Base-by-base conservation (phyloP, 2,888 invertebrate species). In the Agrochola macilenta region DNA sequence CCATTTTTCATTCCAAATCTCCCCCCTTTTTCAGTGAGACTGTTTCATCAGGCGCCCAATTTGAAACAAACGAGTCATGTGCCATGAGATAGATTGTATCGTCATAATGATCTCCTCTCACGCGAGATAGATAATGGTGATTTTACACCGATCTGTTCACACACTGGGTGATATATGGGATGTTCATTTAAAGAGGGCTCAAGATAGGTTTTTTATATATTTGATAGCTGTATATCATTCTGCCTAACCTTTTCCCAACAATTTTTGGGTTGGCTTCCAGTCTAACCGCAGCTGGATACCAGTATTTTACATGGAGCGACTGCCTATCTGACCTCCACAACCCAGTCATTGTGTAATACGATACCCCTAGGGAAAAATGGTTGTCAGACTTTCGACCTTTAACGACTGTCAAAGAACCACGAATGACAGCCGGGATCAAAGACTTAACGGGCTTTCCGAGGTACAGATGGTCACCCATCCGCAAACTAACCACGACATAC, bases 31-130 rank as follows among this genome's bases (percentile, higher is more conserved):
- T 52, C 23, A 71, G 30, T 23, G 5, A 35, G 63, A 76, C 20
- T 57, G 8, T 76, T 65, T 20, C 52, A 66, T 65, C 81, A 72
- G 9, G 8, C 52, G 12, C 68, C 26, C 80, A 74, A 80, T 76
- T 83, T 73, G 54, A 66, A 77, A 81, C 77, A 77, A 84, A 72
- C 72, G 74, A 61, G 74, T 73, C 72, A 63, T 80, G 61, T 35
- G 26, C 26, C 39, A 61, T 61, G 60, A 82, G 76, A 87, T 79
- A 52, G 69, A 83, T 83, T 20, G 72, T 68, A 68, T 74, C 52
- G 23, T 74, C 60, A 72, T 86, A 82, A 75, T 68, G 78, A 83
- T 54, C 54, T 65, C 64, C 73, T 71, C 64, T 73, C 63, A 72
- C 58, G 82, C 61, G 39, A 73, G 69, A 80, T 65, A 54, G 69